A percentile compares a stretch with the other conserved stretches of the same genome.
Evolutionary conservation across 1,140 invertebrate species (phyloP).

Genomic region (Cydia pomonella): DNA sequence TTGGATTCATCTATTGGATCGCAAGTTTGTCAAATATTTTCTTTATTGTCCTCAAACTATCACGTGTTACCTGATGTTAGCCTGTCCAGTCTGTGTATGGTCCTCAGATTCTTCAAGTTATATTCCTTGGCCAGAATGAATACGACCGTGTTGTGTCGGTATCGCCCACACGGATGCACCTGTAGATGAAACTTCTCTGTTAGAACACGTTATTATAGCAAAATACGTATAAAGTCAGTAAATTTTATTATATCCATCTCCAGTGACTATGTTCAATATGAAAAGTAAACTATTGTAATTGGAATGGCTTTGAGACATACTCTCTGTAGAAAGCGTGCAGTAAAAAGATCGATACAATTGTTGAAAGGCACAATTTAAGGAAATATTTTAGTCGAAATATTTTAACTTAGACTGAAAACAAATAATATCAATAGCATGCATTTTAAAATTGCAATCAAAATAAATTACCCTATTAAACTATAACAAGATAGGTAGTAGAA

Average conservation of each 20-base stretch:
- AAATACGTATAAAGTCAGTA: neutral
- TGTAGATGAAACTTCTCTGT: slow-evolving; percentile 63
- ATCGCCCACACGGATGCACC: slow-evolving; percentile 98
- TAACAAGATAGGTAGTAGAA: neutral
- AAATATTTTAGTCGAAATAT: neutral
- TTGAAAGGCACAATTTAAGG: neutral
- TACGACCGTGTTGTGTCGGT: slow-evolving; percentile 97
- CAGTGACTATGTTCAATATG: neutral
- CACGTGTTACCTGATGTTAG: slow-evolving; percentile 90
- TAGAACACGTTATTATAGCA: neutral
- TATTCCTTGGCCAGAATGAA: slow-evolving; percentile 98
- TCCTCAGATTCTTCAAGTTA: slow-evolving; percentile 95
- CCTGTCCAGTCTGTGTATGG: slow-evolving; percentile 95
- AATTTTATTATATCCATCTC: neutral
- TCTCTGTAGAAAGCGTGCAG: neutral
- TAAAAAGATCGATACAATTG: neutral
- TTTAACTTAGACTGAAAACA: neutral
- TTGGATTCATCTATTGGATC: too few species aligned
- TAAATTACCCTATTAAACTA: neutral
- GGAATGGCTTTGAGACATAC: neutral
- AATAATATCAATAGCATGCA: neutral
- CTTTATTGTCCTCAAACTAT: neutral
- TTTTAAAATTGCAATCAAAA: neutral
- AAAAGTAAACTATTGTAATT: too few species aligned
- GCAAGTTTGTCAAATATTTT: too few species aligned